phyloP scores from a whole-genome alignment of 2,113 vertebrate species.

The Phocoena phocoena region DNA sequence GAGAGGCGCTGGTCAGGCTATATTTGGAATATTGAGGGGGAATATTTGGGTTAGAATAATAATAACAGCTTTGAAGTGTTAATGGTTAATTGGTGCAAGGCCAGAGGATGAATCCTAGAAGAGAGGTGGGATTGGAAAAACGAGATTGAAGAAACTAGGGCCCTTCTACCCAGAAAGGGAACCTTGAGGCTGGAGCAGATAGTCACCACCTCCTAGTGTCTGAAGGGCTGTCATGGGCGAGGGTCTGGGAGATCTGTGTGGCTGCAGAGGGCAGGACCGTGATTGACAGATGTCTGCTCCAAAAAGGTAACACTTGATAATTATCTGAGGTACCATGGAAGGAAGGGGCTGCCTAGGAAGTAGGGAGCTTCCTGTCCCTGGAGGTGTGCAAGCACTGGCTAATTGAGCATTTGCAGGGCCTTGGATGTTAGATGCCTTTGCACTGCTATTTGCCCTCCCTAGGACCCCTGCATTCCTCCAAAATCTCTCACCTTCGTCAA shows the following conservation, averaged over 20 bases:
- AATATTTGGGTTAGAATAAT: background rate
- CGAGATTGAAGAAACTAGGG: background rate
- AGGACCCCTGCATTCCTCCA: background rate
- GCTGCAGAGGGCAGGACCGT: background rate
- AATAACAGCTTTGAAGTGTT: background rate
- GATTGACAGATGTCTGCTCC: background rate
- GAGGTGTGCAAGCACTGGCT: background rate
- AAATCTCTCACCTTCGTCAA: background rate
- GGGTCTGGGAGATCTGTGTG: background rate
- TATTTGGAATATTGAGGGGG: background rate
- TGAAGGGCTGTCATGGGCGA: background rate
- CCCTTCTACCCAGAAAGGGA: background rate
- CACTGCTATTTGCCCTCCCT: background rate
- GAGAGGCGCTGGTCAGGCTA: background rate
- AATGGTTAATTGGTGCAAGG: background rate
- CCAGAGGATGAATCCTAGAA: background rate
- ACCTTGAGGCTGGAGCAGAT: background rate
- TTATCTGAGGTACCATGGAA: background rate
- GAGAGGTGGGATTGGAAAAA: background rate
- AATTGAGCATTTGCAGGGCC: background rate
- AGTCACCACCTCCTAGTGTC: background rate
- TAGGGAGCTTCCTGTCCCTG: background rate
- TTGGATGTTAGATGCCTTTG: background rate
- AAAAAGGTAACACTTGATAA: background rate
- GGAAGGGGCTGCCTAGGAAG: background rate